A percentile compares a stretch with the other conserved stretches of the same genome.
These are phyloP conservation scores for Ectemnius lituratus DNA, from an alignment of 2,888 invertebrate species.

Conservation along the genomic window DNA sequence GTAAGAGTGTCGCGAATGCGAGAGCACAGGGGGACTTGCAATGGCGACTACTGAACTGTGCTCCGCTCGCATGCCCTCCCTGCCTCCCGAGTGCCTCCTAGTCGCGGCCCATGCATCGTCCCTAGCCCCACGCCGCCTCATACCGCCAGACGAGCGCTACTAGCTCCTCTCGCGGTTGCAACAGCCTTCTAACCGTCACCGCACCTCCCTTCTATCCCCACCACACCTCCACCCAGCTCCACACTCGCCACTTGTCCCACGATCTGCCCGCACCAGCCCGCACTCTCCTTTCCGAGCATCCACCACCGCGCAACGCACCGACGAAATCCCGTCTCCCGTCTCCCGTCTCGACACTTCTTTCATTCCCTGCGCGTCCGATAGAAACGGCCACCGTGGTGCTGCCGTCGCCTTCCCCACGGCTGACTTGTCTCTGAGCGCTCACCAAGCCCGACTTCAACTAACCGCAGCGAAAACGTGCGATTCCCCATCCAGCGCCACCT, in stretches of 20 bases:
- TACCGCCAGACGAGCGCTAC: slow-evolving; percentile 66
- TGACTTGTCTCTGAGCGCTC: too few species aligned
- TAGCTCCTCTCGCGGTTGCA: slow-evolving; percentile 67
- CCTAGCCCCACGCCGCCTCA: slow-evolving; percentile 65
- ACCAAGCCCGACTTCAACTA: too few species aligned
- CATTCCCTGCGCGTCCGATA: too few species aligned
- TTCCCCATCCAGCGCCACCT: too few species aligned
- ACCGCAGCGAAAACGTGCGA: too few species aligned
- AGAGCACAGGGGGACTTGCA: slow-evolving; percentile 76
- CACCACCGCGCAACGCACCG: not conserved
- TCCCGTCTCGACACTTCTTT: not conserved
- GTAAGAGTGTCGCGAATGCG: slow-evolving; percentile 70
- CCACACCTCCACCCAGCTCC: not conserved
- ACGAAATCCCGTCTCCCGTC: not conserved
- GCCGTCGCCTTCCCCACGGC: too few species aligned
- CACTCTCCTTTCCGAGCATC: not conserved
- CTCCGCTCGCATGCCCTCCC: slow-evolving; percentile 73
- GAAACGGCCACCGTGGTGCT: too few species aligned
- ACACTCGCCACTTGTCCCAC: slow-evolving; percentile 6
- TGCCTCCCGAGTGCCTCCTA: slow-evolving; percentile 75
- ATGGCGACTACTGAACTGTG: slow-evolving; percentile 79
- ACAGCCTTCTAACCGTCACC: slow-evolving; percentile 44
- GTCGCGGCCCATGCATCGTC: slow-evolving; percentile 69
- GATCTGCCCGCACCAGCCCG: not conserved
- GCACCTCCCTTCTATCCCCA: slow-evolving; percentile 30